Percentiles rank a stretch among this genome's conserved stretches.
Conservation (phyloP, 1,140 invertebrate species). For the Sarcophaga bullata region DNA sequence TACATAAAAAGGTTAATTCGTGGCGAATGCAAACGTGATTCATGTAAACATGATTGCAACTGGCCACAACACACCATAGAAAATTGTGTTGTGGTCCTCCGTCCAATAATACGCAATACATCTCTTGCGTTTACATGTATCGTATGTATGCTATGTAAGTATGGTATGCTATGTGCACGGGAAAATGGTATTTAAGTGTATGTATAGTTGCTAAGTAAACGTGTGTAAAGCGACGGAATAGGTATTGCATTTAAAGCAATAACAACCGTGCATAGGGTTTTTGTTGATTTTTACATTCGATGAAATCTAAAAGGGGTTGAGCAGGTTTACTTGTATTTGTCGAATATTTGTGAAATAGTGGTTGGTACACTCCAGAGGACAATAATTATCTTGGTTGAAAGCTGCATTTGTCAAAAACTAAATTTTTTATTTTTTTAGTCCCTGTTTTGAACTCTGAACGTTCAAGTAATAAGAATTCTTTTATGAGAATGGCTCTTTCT, state of each 20-base stretch:
- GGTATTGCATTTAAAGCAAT: constrained; percentile 37
- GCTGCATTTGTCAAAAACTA: too few relatives aligned
- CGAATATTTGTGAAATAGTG: constrained; percentile 46
- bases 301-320: not conserved
- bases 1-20: constrained; percentile 62
- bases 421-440: too few relatives aligned
- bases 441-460: too few relatives aligned
- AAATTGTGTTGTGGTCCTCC: constrained; percentile 41
- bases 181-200: not conserved
- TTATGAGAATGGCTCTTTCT: too few relatives aligned
- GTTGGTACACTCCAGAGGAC: not conserved
- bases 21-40: constrained; percentile 65
- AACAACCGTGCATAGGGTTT: constrained; percentile 14
- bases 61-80: constrained; percentile 48
- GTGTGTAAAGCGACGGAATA: constrained; percentile 28
- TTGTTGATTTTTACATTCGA: constrained; percentile 25
- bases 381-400: not conserved
- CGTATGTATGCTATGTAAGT: too few relatives aligned
- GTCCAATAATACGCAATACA: too few relatives aligned
- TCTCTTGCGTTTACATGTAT: too few relatives aligned
- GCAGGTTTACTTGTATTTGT: not conserved
- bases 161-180: too few relatives aligned
- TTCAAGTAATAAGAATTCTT: too few relatives aligned
- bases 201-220: too few relatives aligned
- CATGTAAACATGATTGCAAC: constrained; percentile 62